These are phyloP conservation scores for Galeruca laticollis DNA, from an alignment of 2,888 invertebrate species.

Conservation along the genomic window DNA sequence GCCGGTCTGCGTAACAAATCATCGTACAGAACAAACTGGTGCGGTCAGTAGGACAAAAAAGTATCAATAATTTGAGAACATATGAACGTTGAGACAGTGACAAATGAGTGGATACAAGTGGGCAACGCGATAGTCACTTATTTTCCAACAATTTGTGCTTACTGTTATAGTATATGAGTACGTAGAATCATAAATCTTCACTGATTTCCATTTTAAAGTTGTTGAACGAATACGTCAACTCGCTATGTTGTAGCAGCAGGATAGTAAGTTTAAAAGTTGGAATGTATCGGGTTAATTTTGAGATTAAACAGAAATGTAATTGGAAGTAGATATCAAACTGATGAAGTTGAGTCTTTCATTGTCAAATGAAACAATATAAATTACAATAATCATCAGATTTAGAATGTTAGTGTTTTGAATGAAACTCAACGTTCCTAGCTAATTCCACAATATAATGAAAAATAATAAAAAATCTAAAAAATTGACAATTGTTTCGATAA, in stretches of 20 bases:
- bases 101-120: slow-evolving; percentile 38
- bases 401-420: too few relatives aligned
- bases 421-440: too few relatives aligned
- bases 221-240: not conserved
- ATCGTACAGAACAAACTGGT: slow-evolving; percentile 26
- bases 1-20: slow-evolving; percentile 29
- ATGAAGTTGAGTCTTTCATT: too few relatives aligned
- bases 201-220: not conserved
- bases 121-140: slow-evolving; percentile 33
- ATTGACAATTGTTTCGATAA: too few relatives aligned
- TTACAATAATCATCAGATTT: too few relatives aligned
- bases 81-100: slow-evolving; percentile 41
- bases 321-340: too few relatives aligned
- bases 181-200: slow-evolving; percentile 9
- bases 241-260: not conserved
- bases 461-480: too few relatives aligned
- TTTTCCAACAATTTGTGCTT: slow-evolving; percentile 26
- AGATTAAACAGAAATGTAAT: too few relatives aligned
- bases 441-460: too few relatives aligned
- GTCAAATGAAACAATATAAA: too few relatives aligned
- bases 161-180: slow-evolving; percentile 1
- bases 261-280: not conserved
- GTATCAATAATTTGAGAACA: slow-evolving; percentile 40
- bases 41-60: slow-evolving; percentile 40
- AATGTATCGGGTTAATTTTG: too few relatives aligned